Evolutionary conservation across 1,140 invertebrate genomes (phyloP).

Genomic region (Solenopsis fugax): DNA sequence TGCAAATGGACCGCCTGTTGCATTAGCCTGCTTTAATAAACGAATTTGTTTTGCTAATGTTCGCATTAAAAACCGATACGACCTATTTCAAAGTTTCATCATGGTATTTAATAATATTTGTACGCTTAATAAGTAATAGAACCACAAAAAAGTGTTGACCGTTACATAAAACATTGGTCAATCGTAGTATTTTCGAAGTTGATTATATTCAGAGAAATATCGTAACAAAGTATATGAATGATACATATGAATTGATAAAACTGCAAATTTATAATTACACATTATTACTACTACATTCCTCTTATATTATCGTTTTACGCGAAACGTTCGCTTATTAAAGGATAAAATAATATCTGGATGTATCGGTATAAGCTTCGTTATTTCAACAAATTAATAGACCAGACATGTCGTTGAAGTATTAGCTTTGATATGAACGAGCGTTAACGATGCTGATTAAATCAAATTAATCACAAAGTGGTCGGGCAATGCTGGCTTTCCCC

Average conservation of each 20-base stretch:
- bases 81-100: conserved; percentile 63
- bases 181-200: background rate
- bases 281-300: background rate
- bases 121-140: conserved; percentile 42
- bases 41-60: conserved; percentile 66
- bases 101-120: conserved; percentile 64
- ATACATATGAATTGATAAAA: background rate
- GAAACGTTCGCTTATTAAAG: background rate
- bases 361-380: conserved; percentile 26
- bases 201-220: background rate
- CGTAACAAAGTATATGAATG: background rate
- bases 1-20: conserved; percentile 67
- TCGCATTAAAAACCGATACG: conserved; percentile 45
- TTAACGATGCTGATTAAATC: conserved; percentile 38
- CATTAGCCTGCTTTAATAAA: conserved; percentile 43
- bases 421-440: conserved; percentile 11
- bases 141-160: background rate
- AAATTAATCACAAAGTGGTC: conserved; percentile 10
- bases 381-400: background rate
- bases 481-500: background rate
- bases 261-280: background rate
- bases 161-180: background rate
- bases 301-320: background rate
- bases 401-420: background rate
- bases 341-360: background rate